These are phyloP conservation scores for Tachina lurida DNA, from an alignment of 2,888 invertebrate genomes.

Conservation along the genomic window DNA sequence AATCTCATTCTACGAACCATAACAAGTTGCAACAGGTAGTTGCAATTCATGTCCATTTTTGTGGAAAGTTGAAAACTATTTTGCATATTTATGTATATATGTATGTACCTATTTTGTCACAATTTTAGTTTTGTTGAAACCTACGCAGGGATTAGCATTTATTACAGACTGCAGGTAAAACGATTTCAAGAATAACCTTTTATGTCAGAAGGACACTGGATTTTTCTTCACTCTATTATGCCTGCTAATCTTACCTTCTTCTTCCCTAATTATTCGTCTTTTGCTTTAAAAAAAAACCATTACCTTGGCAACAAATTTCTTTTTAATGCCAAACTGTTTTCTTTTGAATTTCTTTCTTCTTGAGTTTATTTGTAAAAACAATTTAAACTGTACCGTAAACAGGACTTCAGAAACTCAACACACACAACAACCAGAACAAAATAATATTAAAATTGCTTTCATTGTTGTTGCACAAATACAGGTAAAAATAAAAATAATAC, in stretches of 20 bases:
- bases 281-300: constrained; percentile 42
- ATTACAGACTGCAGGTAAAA: neutral
- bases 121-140: too few species aligned
- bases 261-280: neutral
- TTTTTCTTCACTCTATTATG: neutral
- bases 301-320: constrained; percentile 70
- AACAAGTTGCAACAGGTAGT: too few species aligned
- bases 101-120: too few species aligned
- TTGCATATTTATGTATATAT: too few species aligned
- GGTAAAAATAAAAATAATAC: constrained; percentile 47
- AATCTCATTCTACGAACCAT: too few species aligned
- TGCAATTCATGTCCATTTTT: too few species aligned
- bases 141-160: neutral
- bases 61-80: too few species aligned
- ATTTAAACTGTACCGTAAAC: constrained; percentile 69
- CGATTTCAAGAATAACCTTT: neutral
- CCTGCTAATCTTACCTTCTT: neutral
- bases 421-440: neutral
- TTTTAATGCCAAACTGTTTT: constrained; percentile 36
- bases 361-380: constrained; percentile 8
- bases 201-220: neutral
- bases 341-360: neutral
- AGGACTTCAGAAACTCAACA: constrained; percentile 29
- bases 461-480: constrained; percentile 50
- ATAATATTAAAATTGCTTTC: constrained; percentile 19